Base-by-base conservation (phyloP, 1,140 invertebrate species). In the Lepeophtheirus salmonis region DNA sequence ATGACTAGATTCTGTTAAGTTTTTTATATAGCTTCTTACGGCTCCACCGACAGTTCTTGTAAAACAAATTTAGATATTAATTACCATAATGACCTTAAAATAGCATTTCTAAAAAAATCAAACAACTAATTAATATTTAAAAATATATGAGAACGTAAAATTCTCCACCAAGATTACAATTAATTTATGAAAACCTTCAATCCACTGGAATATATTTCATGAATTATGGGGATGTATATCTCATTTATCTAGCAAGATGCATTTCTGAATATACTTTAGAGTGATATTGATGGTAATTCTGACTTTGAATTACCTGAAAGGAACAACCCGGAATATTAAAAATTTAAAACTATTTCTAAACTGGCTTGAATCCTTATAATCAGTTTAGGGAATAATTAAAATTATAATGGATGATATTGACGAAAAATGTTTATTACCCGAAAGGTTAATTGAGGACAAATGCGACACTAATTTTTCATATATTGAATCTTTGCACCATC, bases 401-500 rank as follows among this genome's bases (percentile, higher is more conserved):
- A 76, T 96, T 50, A 80, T 96, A 51, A 56, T 24, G 59, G 92
- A 97, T 67, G 92, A 92, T 70, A 87, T 86, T 68, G 83, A 83
- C 61, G 77, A 80, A 52, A 78, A 86, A 63, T 76, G 78, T 48
- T 68, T 82, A 61, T 96, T 98, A 72, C 80, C 88, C 20, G 86
- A 94, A 64, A 80, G 82, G 64, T 77, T 98, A 65, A 78, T 96
- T 21, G 94, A 98, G 73, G 95, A 98, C 73, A 77, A 90, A 67
- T 82, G 85, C 64, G 92, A 98, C 72, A 84, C 83, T 63, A 82
- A 87, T 52, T 81, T 94, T 71, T 92, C 89, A 65, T 97, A 97
- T 73, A 89, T 91, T 72, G 95, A 98, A 79, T 98, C 97, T 74
- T 77, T 98, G 68, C 91, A 97, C 73, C 88, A 95, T 74, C 75